These are phyloP conservation scores for Teleogryllus occipitalis DNA, from an alignment of 1,140 invertebrate genomes.

Conservation along the genomic window DNA sequence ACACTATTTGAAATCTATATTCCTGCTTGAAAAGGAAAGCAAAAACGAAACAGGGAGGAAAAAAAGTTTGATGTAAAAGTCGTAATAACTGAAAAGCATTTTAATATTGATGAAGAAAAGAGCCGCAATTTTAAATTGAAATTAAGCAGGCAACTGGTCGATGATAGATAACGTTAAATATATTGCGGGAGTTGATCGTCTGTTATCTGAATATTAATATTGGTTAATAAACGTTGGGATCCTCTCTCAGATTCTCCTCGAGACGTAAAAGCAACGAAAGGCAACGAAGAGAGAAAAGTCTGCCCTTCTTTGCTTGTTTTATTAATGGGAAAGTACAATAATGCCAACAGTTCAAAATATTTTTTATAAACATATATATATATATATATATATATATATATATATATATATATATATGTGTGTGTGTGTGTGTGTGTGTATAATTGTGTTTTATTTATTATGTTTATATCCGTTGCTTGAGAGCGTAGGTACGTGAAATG, in stretches of 20 bases:
- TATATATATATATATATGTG: too few relatives aligned
- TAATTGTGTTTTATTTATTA: too few relatives aligned
- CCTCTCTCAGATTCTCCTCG: not conserved
- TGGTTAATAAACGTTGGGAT: not conserved
- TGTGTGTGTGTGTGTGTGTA: too few relatives aligned
- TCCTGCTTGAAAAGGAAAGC: not conserved
- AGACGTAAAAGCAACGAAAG: too few relatives aligned
- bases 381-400: too few relatives aligned
- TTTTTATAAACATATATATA: too few relatives aligned
- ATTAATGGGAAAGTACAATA: too few relatives aligned
- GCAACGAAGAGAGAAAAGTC: too few relatives aligned
- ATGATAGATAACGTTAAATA: not conserved
- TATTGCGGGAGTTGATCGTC: not conserved
- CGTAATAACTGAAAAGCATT: not conserved
- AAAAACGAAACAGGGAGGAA: not conserved
- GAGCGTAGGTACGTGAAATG: too few relatives aligned
- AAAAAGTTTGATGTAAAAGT: conserved; percentile 6
- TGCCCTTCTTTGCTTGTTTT: too few relatives aligned
- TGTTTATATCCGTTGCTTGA: too few relatives aligned
- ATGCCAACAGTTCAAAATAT: too few relatives aligned
- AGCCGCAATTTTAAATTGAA: not conserved
- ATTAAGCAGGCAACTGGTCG: not conserved
- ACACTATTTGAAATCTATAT: conserved; percentile 1
- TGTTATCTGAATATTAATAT: not conserved
- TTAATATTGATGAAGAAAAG: conserved; percentile 2